Conservation (phyloP, 2,797 vertebrate species). For the Cossypha polioptera region DNA sequence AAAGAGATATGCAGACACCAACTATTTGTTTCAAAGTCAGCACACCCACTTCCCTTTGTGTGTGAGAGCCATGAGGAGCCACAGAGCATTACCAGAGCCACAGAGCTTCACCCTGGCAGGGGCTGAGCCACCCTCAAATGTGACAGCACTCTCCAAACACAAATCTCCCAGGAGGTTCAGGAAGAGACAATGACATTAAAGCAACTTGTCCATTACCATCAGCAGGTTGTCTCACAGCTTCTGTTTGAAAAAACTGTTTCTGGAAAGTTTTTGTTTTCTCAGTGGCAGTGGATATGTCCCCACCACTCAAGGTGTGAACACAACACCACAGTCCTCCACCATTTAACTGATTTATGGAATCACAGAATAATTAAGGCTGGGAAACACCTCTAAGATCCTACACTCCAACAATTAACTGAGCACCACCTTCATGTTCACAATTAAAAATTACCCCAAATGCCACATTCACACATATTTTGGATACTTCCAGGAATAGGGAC, state of each 20-base stretch:
- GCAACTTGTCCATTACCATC: background rate
- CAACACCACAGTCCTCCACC: too few species aligned
- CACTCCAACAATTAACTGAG: accelerated
- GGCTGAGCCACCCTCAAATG: background rate
- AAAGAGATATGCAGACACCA: background rate
- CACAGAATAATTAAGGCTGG: background rate
- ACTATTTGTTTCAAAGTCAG: background rate
- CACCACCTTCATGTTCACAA: accelerated
- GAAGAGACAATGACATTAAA: background rate
- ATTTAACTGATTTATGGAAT: too few species aligned
- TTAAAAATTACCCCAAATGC: too few species aligned
- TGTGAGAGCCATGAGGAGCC: background rate
- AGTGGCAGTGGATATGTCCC: accelerated
- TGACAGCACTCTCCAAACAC: background rate
- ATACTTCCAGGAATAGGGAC: background rate
- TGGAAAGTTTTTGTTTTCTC: background rate
- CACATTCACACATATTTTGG: background rate
- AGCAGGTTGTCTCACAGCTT: background rate
- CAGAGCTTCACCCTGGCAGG: background rate
- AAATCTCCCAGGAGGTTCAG: background rate
- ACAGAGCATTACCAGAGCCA: background rate
- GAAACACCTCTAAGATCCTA: background rate
- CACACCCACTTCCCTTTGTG: accelerated
- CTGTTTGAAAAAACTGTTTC: background rate
- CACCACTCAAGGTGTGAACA: accelerated